Evolutionary conservation across 2,888 invertebrate species (phyloP), one percentile per base, ranked within the genome.

Genomic region (Desoria tigrina): DNA sequence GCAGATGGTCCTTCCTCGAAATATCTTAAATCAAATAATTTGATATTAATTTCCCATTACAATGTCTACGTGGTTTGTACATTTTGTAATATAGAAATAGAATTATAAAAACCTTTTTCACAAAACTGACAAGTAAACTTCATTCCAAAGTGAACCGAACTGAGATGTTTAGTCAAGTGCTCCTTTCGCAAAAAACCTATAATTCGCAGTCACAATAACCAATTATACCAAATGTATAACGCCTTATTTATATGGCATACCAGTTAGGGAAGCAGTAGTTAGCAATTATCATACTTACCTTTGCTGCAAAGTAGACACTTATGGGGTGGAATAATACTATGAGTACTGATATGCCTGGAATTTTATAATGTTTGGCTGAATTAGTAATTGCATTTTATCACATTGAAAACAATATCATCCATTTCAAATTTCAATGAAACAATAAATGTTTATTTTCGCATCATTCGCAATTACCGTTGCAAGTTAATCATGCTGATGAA

Each of bases 71-170:
- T n/a, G n/a, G n/a, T 39, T 39, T 39, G 14, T 39, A 39, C 9
- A 39, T 11, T 39, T 9, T 39, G 9, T 39, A 51, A 14, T 18
- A n/a, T n/a, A n/a, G n/a, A n/a, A n/a, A 24, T 7, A 9, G 3
- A 9, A 51, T 51, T 32, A 11, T 32, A n/a, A n/a, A n/a, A n/a
- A 57, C 57, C 68, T 42, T 74, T 74, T 11, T 71, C 71, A 60
- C 74, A 74, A 61, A 74, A 73, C 42, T 71, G 66, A 37, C 74
- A 74, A 1, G 68, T 72, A 54, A 67, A 74, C 32, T 74, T 73
- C 66, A 69, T 67, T 32, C 73, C 73, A 23, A 60, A 59, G 49
- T 74, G 74, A 21, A 74, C 74, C n/a, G 70, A 72, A 1, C 69
- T 67, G 14, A 73, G 39, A 62, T 74, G 74, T 39, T 74, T 73